Conservation (phyloP, 2,888 invertebrate genomes). For the Drosophila subsilvestris region DNA sequence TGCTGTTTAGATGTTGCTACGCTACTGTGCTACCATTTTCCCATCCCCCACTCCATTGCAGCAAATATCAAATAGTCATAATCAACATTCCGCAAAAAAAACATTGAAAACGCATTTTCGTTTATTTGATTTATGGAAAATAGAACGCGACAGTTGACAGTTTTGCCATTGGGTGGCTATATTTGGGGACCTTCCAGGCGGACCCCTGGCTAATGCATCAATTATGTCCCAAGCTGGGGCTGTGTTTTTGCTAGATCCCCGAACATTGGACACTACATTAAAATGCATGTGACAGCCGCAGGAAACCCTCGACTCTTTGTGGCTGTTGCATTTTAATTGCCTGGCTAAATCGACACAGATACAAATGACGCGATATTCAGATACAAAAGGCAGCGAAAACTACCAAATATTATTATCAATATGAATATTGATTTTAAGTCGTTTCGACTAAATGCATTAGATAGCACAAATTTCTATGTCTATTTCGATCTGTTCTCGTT, state of each 20-base stretch:
- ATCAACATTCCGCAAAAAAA: slow-evolving; percentile 61
- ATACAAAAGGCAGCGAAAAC: slow-evolving; percentile 1
- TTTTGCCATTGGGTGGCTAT: slow-evolving; percentile 13
- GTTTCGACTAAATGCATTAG: slow-evolving; percentile 55
- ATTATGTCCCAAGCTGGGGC: slow-evolving; percentile 57
- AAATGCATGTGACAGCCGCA: slow-evolving; percentile 51
- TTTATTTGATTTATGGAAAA: slow-evolving; percentile 72
- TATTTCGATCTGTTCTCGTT: neutral
- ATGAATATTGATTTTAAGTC: slow-evolving; percentile 55
- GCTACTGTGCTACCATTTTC: slow-evolving; percentile 18
- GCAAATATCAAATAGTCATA: slow-evolving; percentile 65
- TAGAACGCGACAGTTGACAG: slow-evolving; percentile 68
- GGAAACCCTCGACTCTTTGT: slow-evolving; percentile 45
- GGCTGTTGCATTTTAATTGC: slow-evolving; percentile 69
- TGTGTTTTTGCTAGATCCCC: slow-evolving; percentile 19
- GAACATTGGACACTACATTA: slow-evolving; percentile 43
- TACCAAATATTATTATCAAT: slow-evolving; percentile 43
- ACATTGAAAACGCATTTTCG: slow-evolving; percentile 76
- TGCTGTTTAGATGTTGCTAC: neutral
- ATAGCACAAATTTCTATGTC: slow-evolving; percentile 23
- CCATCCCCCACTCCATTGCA: slow-evolving; percentile 3
- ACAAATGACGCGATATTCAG: slow-evolving; percentile 16
- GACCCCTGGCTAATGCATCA: slow-evolving; percentile 71
- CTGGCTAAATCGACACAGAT: slow-evolving; percentile 41
- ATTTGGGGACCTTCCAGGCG: slow-evolving; percentile 27